phyloP scores from a whole-genome alignment of 2,888 invertebrate species.

The Spicauda simplicius region DNA sequence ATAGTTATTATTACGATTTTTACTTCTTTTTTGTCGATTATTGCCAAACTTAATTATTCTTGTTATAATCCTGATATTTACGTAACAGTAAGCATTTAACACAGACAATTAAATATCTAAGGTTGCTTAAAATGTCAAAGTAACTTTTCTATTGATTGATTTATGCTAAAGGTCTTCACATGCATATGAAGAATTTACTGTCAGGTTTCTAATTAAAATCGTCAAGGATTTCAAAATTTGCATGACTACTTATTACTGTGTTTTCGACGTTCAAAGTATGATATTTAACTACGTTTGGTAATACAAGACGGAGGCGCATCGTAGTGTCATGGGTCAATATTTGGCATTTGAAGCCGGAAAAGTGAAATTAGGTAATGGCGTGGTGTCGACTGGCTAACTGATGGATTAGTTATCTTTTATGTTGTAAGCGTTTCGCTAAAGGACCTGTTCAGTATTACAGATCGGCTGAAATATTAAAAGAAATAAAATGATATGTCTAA shows the following conservation, averaged over 20 bases:
- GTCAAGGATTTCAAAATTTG: constrained; percentile 24
- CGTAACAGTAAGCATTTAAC: neutral
- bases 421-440: neutral
- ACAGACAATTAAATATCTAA: constrained; percentile 5
- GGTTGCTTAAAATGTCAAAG: constrained; percentile 21
- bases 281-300: constrained; percentile 42
- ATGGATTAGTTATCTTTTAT: constrained; percentile 35
- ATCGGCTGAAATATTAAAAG: neutral
- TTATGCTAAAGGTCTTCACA: constrained; percentile 10
- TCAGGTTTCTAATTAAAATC: constrained; percentile 26
- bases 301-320: constrained; percentile 60
- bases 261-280: neutral
- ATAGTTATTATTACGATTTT: no score
- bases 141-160: constrained; percentile 13
- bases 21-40: no score
- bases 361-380: constrained; percentile 64
- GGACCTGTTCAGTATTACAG: no score
- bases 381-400: constrained; percentile 25
- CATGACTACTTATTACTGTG: constrained; percentile 14
- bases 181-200: constrained; percentile 10
- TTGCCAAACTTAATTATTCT: no score
- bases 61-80: neutral
- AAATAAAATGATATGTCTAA: no score
- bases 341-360: constrained; percentile 73
- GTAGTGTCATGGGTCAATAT: constrained; percentile 72